Percentiles rank a stretch among this genome's conserved stretches.
phyloP scores from a whole-genome alignment of 2,113 vertebrate genomes.

The Rhinolophus ferrumequinum region DNA sequence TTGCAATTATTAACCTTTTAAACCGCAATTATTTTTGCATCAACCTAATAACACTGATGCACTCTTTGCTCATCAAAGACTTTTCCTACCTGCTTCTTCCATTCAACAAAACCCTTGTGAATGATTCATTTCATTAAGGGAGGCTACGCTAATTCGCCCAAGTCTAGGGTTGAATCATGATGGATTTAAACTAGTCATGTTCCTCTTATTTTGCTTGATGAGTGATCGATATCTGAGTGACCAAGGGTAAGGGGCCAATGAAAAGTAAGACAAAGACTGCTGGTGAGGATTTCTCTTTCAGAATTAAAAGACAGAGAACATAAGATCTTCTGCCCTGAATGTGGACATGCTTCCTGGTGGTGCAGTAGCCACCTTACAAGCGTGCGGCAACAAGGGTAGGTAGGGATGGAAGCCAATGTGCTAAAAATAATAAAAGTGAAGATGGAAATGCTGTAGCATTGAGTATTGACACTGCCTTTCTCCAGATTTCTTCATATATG shows the following conservation, averaged over 20 bases:
- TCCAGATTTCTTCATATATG: not conserved
- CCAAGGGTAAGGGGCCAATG: accelerated
- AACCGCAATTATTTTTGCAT: too few species aligned
- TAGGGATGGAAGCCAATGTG: not conserved
- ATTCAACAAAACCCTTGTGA: not conserved
- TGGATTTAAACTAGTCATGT: not conserved
- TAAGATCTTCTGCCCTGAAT: not conserved
- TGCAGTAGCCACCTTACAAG: not conserved
- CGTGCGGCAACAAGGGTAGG: not conserved
- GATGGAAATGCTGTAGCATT: not conserved
- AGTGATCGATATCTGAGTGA: not conserved
- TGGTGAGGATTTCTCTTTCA: not conserved
- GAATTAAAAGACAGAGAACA: not conserved
- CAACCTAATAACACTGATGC: too few species aligned
- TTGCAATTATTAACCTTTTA: too few species aligned
- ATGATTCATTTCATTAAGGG: not conserved
- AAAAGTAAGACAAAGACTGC: not conserved
- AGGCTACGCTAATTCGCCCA: not conserved
- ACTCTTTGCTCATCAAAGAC: not conserved
- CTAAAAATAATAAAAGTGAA: not conserved
- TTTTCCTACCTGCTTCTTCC: not conserved
- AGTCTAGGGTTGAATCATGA: not conserved
- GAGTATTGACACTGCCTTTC: not conserved
- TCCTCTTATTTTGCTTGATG: not conserved
- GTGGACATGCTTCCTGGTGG: not conserved